Evolutionary conservation across 2,888 invertebrate genomes (phyloP).

Genomic region (Vanessa cardui): DNA sequence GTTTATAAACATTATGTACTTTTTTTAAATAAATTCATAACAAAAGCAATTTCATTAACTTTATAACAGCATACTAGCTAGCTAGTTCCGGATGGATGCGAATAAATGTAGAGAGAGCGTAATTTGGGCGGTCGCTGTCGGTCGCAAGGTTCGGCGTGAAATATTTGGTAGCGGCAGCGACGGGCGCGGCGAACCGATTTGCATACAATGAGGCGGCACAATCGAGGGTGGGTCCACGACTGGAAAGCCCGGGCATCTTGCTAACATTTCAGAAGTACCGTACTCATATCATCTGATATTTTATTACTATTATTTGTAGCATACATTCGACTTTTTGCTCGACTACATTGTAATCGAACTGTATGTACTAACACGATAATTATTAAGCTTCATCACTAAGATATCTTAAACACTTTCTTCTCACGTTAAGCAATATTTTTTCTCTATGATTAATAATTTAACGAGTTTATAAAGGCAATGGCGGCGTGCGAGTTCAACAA

Average conservation of each 20-base stretch:
- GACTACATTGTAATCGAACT: too few species aligned
- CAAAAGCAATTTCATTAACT: not conserved
- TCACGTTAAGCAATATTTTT: too few species aligned
- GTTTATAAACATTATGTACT: too few species aligned
- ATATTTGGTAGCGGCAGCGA: slow-evolving; percentile 74
- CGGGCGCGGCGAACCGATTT: slow-evolving; percentile 63
- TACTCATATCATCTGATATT: slow-evolving; percentile 59
- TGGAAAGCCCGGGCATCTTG: slow-evolving; percentile 59
- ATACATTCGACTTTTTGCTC: not conserved
- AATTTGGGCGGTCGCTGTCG: slow-evolving; percentile 63
- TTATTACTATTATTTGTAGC: slow-evolving; percentile 51
- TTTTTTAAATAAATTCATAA: too few species aligned
- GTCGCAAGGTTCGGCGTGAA: slow-evolving; percentile 60
- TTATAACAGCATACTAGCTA: not conserved
- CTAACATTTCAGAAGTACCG: slow-evolving; percentile 76
- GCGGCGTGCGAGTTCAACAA: too few species aligned
- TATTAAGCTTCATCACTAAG: too few species aligned
- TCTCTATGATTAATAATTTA: too few species aligned
- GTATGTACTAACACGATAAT: too few species aligned
- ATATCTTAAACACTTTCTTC: too few species aligned
- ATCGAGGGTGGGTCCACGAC: slow-evolving; percentile 63
- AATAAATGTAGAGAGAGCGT: slow-evolving; percentile 42
- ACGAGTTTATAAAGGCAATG: too few species aligned
- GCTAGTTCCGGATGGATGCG: slow-evolving; percentile 10
- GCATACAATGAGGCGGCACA: slow-evolving; percentile 71